These are phyloP conservation scores for Drosophila sulfurigaster DNA, from an alignment of 1,140 invertebrate genomes.

Conservation along the genomic window DNA sequence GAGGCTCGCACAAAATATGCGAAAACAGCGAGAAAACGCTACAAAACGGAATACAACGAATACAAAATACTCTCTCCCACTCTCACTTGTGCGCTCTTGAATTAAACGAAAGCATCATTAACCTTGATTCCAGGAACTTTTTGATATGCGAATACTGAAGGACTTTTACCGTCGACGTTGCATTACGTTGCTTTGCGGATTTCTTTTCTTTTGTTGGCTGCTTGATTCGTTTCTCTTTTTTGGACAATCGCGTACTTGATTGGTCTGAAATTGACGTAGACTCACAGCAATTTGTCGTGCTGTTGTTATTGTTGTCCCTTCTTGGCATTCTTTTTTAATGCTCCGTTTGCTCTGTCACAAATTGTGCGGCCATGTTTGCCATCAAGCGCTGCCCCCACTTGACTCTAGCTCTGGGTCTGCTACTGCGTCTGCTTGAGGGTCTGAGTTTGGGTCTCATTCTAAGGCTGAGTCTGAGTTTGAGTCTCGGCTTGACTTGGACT, in stretches of 20 bases:
- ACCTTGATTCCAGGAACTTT: slow-evolving; percentile 15
- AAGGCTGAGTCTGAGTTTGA: no score
- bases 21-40: not conserved
- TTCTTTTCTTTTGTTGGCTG: slow-evolving; percentile 6
- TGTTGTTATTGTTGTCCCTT: slow-evolving; percentile 9
- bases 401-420: not conserved
- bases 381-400: slow-evolving; percentile 13
- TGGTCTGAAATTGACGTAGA: slow-evolving; percentile 60
- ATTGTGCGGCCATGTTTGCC: slow-evolving; percentile 34
- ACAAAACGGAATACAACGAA: not conserved
- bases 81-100: not conserved
- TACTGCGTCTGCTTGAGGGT: no score
- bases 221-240: slow-evolving; percentile 10
- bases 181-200: slow-evolving; percentile 15
- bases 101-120: slow-evolving; percentile 8
- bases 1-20: slow-evolving; percentile 10
- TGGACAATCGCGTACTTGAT: slow-evolving; percentile 59
- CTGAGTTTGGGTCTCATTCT: no score
- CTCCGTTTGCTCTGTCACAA: slow-evolving; percentile 58
- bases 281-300: not conserved
- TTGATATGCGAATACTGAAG: slow-evolving; percentile 17
- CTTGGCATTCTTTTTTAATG: slow-evolving; percentile 41
- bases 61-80: not conserved
- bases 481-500: not conserved
- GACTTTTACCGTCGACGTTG: slow-evolving; percentile 4